Conservation (phyloP, 2,888 invertebrate genomes). For the Hemistola chrysoprasaria region DNA sequence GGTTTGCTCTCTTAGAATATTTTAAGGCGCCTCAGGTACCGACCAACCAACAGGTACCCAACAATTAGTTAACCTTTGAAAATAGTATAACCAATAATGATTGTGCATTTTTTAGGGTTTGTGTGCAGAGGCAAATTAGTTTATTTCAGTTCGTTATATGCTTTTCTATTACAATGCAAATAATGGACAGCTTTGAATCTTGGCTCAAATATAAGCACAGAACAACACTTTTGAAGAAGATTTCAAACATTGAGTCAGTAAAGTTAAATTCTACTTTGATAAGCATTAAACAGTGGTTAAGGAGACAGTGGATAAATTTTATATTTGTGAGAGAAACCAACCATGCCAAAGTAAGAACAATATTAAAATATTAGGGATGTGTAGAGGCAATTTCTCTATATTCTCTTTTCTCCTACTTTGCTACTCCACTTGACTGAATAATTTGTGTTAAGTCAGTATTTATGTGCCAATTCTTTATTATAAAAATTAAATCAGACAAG, state of each 20-base stretch:
- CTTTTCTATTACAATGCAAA: constrained; percentile 43
- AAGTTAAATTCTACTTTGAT: constrained; percentile 39
- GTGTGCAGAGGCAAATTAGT: constrained; percentile 56
- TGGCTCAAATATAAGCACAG: constrained; percentile 74
- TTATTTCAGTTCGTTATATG: constrained; percentile 55
- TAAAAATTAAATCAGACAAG: too few species aligned
- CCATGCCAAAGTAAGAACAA: constrained; percentile 63
- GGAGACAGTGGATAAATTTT: constrained; percentile 51
- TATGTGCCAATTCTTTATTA: too few species aligned
- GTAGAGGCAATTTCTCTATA: too few species aligned
- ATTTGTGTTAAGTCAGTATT: too few species aligned
- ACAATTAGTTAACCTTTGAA: too few species aligned
- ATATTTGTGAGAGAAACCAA: constrained; percentile 62
- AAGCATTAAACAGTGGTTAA: constrained; percentile 44
- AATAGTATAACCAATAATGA: too few species aligned
- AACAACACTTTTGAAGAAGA: constrained; percentile 59
- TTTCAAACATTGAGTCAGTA: constrained; percentile 48
- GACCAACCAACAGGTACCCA: too few species aligned
- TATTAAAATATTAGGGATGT: too few species aligned
- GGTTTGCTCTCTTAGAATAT: too few species aligned
- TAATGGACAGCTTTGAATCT: constrained; percentile 64
- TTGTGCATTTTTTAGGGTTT: constrained; percentile 62
- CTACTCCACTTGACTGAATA: too few species aligned
- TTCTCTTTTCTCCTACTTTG: too few species aligned
- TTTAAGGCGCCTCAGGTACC: too few species aligned